Base-by-base conservation (phyloP, 2,797 vertebrate species). In the Liparis tanakae region DNA sequence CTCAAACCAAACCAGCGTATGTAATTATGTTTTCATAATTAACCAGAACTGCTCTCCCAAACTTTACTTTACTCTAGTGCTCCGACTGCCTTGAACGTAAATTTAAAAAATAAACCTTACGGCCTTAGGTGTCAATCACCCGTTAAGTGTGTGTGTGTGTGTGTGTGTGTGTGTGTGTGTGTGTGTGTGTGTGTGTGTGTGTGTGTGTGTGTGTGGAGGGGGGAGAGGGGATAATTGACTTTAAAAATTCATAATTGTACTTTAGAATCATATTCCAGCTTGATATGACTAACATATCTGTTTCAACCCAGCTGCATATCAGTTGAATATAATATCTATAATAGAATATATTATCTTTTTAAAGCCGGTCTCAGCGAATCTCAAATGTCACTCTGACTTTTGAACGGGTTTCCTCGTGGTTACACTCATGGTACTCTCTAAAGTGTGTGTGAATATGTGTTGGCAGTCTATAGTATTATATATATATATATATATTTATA, bases 401-500 rank as follows among this genome's bases (percentile, higher is more conserved):
- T 51, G 9, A 54, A 54, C 63, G n/a, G 25, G 66, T 13, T 56
- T 56, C 12, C 12, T 39, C 12, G 10, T 39, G 37, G 67, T 41
- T 72, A 44, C 13, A 9, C 60, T 62, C 13, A 58, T 43, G 3
- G 18, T 48, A 36, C 43, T 43, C 51, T 51, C 43, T 56, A 22
- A 53, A 67, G 66, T 30, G 54, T 20, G 17, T 7, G 44, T 22
- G 51, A 57, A 64, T 33, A 64, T 63, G 68, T 76, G 64, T 75
- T 67, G 37, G 51, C 14, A 59, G 56, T 65, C 51, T 71, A 41
- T 36, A 69, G 13, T 18, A 33, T 76, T 43, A 68, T 82, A 76
- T 67, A 66, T 76, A 61, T 36, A 33, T 22, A 33, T 55, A 6
- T 55, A 6, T 55, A 3, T 55, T 2, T 30, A 5, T 55, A 9